Base-by-base conservation (phyloP, 2,888 invertebrate genomes). In the Incurvaria masculella region DNA sequence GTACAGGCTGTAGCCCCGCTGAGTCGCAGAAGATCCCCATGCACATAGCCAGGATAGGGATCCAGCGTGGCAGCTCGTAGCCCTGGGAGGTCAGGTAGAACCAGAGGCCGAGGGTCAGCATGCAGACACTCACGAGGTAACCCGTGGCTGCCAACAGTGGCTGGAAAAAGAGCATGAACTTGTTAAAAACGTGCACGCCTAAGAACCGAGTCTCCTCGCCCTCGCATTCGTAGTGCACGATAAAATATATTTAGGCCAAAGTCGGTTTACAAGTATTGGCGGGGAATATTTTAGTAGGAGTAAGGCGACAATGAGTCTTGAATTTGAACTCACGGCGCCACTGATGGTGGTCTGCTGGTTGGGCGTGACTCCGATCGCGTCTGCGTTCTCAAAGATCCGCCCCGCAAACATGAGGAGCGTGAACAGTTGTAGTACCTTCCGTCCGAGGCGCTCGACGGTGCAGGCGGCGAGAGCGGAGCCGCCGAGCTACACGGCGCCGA, bases 1-100 rank as follows among this genome's bases (percentile, higher is more conserved):
- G 74, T 33, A 76, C 72, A 0, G 78, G 76, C 52, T 76, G 76
- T 59, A 75, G 75, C 6, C 78, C 78, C 1, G 75, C 78, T 0
- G 76, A 75, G 45, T 78, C 76, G 5, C 69, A 67, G 54, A 78
- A 74, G 54, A 78, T 74, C 53, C 72, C 72, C 2, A 73, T 48
- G 33, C 75, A 74, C 73, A 78, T 69, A 18, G 75, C 73, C 1
- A 69, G 38, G 1, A 75, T 72, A 0, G 78, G 78, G 47, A 78
- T 51, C 76, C 76, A 76, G 53, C 72, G 75, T 0, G 78, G 78
- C 52, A 78, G 58, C 70, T 68, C 68, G 17, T 60, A 50, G 21
- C 69, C 72, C 0, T 54, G 49, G 0, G 66, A 60, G 2, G 72
- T 72, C 54, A 72, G 53, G 63, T 71, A 72, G 64, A 78, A 76